phyloP scores from a whole-genome alignment of 2,888 invertebrate species.

The Orthosia cruda region DNA sequence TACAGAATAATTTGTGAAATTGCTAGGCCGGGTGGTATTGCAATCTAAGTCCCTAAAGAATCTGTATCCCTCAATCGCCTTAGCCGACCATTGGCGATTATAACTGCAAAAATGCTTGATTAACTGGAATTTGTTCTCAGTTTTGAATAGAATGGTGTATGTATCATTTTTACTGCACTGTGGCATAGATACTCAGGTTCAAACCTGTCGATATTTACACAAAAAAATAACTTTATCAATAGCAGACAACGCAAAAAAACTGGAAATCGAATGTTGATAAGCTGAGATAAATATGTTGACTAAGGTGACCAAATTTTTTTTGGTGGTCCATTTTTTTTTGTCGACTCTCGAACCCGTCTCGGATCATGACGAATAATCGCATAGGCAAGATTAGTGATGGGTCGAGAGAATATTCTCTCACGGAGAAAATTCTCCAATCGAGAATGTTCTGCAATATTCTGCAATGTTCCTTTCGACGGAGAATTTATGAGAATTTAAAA shows the following conservation, averaged over 20 bases:
- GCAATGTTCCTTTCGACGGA: no score
- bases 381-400: no score
- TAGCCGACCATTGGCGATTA: slow-evolving; percentile 47
- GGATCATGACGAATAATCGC: neutral
- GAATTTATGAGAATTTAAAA: no score
- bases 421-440: no score
- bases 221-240: slow-evolving; percentile 25
- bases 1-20: slow-evolving; percentile 37
- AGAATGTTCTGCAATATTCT: no score
- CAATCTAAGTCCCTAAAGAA: slow-evolving; percentile 46
- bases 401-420: no score
- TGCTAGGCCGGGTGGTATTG: slow-evolving; percentile 43
- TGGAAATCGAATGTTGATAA: slow-evolving; percentile 20
- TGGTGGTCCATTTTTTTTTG: neutral
- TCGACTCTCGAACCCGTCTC: no score
- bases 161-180: neutral
- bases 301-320: neutral
- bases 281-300: slow-evolving; percentile 11
- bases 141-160: neutral
- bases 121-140: slow-evolving; percentile 44
- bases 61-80: slow-evolving; percentile 42
- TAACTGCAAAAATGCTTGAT: slow-evolving; percentile 33
- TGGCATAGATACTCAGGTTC: neutral
- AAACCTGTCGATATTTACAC: slow-evolving; percentile 2
- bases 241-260: neutral